Base-by-base conservation (phyloP, 2,888 invertebrate genomes). In the Eupithecia tripunctaria region DNA sequence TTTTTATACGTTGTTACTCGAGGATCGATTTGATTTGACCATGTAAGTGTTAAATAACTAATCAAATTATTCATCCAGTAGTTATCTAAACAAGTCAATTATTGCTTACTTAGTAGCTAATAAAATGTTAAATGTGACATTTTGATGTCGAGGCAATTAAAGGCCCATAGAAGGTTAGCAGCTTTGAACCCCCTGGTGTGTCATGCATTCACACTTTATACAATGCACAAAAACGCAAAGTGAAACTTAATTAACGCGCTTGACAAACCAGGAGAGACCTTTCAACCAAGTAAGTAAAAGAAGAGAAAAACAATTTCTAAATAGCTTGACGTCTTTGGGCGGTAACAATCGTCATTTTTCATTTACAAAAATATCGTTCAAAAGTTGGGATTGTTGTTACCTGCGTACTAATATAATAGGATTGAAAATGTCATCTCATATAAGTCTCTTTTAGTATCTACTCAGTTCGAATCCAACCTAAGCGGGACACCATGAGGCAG, bases 101-200 rank as follows among this genome's bases (percentile, higher is more conserved):
- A 68, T 65, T 41, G 47, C 64, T 25, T n/a, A 25, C 27, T 36
- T 60, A 68, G 32, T 41, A 15, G 32, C 47, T 76, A 73, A 78
- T 74, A 76, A 78, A 70, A 72, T 74, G 71, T 75, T 78, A 73
- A 71, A 78, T 69, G 70, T 38, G 77, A 75, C 77, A 73, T 75
- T 75, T 72, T 69, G 70, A 75, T 70, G 75, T 66, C 69, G 59
- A 67, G 63, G 73, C 73, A 75, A 79, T 73, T 76, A 70, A 73
- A 71, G 12, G 71, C 65, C 75, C 75, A 73, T 76, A 72, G 75
- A 79, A 78, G 78, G 79, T 66, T 47, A 71, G 71, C 70, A 41
- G 62, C 71, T 66, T 68, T 66, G 63, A 65, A 32, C 77, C 71
- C 76, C 75, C 59, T n/a, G 73, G n/a, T 56, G 74, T 29, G 69